Evolutionary conservation across 2,113 vertebrate genomes (phyloP).

Genomic region (Chlorodrepanis virens): DNA sequence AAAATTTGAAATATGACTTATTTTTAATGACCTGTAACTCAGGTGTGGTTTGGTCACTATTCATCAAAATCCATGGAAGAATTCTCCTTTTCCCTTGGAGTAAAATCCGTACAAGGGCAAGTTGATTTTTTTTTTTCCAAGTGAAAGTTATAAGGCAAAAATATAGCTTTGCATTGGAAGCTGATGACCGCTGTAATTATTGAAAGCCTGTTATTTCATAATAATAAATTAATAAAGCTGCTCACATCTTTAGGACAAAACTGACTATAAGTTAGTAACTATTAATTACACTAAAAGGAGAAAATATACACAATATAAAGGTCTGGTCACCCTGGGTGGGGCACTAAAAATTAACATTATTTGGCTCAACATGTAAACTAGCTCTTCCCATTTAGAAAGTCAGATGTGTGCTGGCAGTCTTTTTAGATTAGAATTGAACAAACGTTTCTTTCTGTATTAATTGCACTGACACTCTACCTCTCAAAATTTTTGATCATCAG

Average conservation of each 20-base stretch:
- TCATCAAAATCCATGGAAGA: constrained; percentile 1
- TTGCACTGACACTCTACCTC: background rate
- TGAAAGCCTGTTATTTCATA: background rate
- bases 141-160: background rate
- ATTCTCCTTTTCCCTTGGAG: background rate
- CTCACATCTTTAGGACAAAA: background rate
- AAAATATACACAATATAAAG: background rate
- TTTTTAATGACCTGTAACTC: constrained; percentile 18
- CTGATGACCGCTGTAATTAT: background rate
- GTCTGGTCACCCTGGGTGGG: background rate
- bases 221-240: background rate
- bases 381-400: background rate
- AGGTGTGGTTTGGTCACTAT: constrained; percentile 9
- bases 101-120: background rate
- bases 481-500: background rate
- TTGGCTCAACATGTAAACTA: background rate
- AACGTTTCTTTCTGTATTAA: background rate
- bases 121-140: background rate
- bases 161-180: background rate
- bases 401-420: background rate
- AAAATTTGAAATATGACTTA: constrained; percentile 22
- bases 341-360: background rate
- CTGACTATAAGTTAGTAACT: background rate
- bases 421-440: background rate
- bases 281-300: background rate